phyloP scores from a whole-genome alignment of 2,113 vertebrate species.

The Salvelinus fontinalis region DNA sequence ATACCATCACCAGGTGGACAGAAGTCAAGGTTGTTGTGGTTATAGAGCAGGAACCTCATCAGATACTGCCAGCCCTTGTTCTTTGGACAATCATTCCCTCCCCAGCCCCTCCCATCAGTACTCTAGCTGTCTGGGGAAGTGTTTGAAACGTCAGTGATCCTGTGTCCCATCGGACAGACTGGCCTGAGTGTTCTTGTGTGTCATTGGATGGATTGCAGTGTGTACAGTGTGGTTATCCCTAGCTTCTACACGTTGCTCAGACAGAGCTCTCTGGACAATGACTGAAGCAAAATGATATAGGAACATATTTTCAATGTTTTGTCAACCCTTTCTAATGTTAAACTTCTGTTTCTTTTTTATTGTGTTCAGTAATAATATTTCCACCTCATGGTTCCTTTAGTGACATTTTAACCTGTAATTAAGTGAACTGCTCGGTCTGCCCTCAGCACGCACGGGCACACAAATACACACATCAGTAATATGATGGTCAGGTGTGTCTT shows the following conservation, averaged over 20 bases:
- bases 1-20: background rate
- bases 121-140: background rate
- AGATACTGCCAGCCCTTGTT: too few relatives aligned
- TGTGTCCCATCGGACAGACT: slow-evolving; percentile 34
- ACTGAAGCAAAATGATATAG: slow-evolving; percentile 50
- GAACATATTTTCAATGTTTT: slow-evolving; percentile 46
- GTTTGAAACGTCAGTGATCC: background rate
- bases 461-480: too few relatives aligned
- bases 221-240: slow-evolving; percentile 46
- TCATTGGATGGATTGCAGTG: background rate
- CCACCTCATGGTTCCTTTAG: background rate
- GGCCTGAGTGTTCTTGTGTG: background rate
- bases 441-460: background rate
- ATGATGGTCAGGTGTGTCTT: too few relatives aligned
- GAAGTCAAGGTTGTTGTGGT: background rate
- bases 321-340: background rate
- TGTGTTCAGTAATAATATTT: slow-evolving; percentile 1
- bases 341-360: background rate
- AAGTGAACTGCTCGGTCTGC: background rate
- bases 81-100: too few relatives aligned
- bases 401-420: slow-evolving; percentile 1
- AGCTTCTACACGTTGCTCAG: slow-evolving; percentile 29
- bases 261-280: slow-evolving; percentile 43
- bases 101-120: background rate
- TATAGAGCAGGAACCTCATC: too few relatives aligned